phyloP scores from a whole-genome alignment of 2,797 vertebrate species.

The Salmo trutta region DNA sequence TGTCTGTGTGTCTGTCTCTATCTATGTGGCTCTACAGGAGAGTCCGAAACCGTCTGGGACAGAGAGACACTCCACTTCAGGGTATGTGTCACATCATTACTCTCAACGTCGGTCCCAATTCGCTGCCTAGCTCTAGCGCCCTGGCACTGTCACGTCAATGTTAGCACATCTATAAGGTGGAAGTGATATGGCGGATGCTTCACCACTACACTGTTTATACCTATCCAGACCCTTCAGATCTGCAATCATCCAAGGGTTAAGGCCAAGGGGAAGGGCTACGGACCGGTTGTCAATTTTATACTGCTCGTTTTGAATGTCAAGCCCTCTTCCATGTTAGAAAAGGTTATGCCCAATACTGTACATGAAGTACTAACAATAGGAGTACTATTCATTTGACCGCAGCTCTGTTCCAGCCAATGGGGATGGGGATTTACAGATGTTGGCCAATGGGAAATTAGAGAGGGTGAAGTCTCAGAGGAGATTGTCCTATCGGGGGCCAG shows the following conservation, averaged over 20 bases:
- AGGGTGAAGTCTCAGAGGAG: conserved; percentile 83
- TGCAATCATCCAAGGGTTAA: background rate
- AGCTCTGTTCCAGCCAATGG: conserved; percentile 71
- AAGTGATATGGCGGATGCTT: background rate
- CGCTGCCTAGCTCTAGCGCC: background rate
- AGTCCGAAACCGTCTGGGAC: conserved; percentile 59
- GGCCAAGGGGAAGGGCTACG: background rate
- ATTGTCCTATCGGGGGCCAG: conserved; percentile 80
- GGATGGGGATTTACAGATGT: conserved; percentile 66
- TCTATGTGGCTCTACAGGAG: conserved; percentile 65
- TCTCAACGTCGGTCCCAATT: background rate
- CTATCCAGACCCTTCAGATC: background rate
- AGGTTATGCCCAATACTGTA: background rate
- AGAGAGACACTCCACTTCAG: conserved; percentile 69
- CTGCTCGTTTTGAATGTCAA: background rate
- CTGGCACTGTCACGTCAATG: background rate
- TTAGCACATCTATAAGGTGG: background rate
- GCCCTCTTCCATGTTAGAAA: background rate
- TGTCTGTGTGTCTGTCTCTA: conserved; percentile 19
- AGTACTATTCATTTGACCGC: background rate
- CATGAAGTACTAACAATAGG: background rate
- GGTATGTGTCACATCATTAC: conserved; percentile 65
- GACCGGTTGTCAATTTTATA: background rate
- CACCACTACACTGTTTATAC: background rate
- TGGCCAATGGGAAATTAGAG: conserved; percentile 83